Evolutionary conservation across 2,888 invertebrate species (phyloP).

Genomic region (Drosophila sordidula): DNA sequence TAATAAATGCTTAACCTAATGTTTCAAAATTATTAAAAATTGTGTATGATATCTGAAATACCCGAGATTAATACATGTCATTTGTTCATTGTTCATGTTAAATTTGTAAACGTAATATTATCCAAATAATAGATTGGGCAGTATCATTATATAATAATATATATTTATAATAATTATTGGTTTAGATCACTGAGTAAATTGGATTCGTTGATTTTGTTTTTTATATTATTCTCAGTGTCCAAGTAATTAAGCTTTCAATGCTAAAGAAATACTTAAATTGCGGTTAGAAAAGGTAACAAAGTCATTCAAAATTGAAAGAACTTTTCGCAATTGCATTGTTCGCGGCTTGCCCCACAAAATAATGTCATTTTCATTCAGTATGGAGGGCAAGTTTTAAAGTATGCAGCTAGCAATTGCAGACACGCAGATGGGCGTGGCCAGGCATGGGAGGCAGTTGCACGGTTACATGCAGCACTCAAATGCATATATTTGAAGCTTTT

Average conservation of each 20-base stretch:
- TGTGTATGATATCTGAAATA: too few relatives aligned
- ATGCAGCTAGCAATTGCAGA: slow-evolving; percentile 24
- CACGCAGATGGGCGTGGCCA: slow-evolving; percentile 57
- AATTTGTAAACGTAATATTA: background rate
- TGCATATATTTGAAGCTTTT: slow-evolving; percentile 4
- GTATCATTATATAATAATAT: background rate
- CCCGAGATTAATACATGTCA: background rate
- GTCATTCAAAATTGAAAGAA: slow-evolving; percentile 4
- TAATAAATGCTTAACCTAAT: too few relatives aligned
- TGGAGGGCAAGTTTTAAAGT: background rate
- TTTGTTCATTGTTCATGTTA: background rate
- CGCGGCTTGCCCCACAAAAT: slow-evolving; percentile 6
- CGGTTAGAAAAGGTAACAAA: background rate
- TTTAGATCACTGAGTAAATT: background rate
- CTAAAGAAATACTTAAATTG: background rate
- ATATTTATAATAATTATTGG: too few relatives aligned
- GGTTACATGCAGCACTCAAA: slow-evolving; percentile 27
- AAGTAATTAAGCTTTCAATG: background rate
- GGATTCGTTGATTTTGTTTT: background rate
- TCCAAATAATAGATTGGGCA: background rate
- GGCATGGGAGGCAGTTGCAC: background rate
- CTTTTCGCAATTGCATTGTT: background rate
- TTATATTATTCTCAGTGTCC: background rate
- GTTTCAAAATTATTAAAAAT: too few relatives aligned
- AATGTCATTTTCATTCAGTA: slow-evolving; percentile 3